Conservation (phyloP, 2,797 vertebrate genomes). For the Amphiprion clarkii region DNA sequence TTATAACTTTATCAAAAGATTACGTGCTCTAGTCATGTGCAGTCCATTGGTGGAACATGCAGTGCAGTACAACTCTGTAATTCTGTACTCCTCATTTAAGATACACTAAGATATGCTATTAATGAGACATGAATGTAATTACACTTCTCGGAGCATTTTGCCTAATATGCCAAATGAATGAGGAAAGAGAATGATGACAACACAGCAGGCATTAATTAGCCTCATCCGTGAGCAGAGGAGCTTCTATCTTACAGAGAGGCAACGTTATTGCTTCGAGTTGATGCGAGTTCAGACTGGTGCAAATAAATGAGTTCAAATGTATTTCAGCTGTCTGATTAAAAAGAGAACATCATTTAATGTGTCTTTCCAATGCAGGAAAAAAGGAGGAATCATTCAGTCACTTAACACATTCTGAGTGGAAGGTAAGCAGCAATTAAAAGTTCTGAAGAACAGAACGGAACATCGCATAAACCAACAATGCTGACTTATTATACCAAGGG, state of each 20-base stretch:
- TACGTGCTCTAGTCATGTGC: constrained; percentile 54
- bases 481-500: too few species aligned
- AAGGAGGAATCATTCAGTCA: constrained; percentile 31
- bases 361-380: constrained; percentile 25
- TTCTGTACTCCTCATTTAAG: constrained; percentile 67
- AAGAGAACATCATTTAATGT: constrained; percentile 51
- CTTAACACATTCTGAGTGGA: constrained; percentile 45
- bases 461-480: not conserved
- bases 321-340: constrained; percentile 43
- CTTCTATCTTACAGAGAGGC: constrained; percentile 32
- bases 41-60: constrained; percentile 34
- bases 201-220: constrained; percentile 66
- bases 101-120: constrained; percentile 72
- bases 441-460: not conserved
- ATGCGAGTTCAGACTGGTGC: constrained; percentile 44
- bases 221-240: constrained; percentile 49
- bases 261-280: constrained; percentile 50
- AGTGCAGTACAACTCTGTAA: constrained; percentile 35
- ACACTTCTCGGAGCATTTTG: constrained; percentile 65
- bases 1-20: constrained; percentile 67
- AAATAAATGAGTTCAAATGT: constrained; percentile 60
- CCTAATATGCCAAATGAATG: constrained; percentile 69
- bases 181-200: constrained; percentile 55
- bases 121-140: constrained; percentile 78
- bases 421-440: constrained; percentile 13